Conservation (phyloP, 2,797 vertebrate genomes). For the Momotus momota region DNA sequence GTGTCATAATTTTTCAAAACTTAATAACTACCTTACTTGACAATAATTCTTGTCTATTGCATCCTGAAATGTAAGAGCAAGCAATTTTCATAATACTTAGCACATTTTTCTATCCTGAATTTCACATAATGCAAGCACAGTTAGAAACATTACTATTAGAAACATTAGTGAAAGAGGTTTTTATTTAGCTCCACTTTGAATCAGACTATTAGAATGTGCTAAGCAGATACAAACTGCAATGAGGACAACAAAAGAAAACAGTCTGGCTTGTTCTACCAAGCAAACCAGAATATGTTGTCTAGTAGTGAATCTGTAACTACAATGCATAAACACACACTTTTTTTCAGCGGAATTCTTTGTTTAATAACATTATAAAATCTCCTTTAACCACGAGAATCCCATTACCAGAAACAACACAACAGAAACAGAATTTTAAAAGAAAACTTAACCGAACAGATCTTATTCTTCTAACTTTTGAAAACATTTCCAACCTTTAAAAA, state of each 20-base stretch:
- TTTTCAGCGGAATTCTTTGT: neutral
- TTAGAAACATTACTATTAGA: neutral
- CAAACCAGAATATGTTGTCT: constrained; percentile 9
- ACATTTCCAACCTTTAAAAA: neutral
- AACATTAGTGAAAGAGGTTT: neutral
- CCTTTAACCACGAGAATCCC: neutral
- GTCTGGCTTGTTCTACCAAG: neutral
- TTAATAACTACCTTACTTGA: neutral
- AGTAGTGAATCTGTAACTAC: neutral
- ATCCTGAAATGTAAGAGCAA: neutral
- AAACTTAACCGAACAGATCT: neutral
- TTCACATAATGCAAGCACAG: neutral
- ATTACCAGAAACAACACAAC: neutral
- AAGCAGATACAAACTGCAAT: neutral
- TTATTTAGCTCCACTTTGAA: constrained; percentile 9
- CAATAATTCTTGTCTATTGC: neutral
- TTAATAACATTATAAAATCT: neutral
- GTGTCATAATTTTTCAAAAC: neutral
- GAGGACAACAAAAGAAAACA: neutral
- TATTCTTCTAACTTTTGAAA: neutral
- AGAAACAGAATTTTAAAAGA: neutral
- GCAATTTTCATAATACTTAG: neutral
- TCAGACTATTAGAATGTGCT: neutral
- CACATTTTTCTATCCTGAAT: neutral
- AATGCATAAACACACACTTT: neutral